Evolutionary conservation across 1,140 invertebrate species (phyloP), one percentile per base, ranked within the genome.

Genomic region (Temnothorax nylanderi): DNA sequence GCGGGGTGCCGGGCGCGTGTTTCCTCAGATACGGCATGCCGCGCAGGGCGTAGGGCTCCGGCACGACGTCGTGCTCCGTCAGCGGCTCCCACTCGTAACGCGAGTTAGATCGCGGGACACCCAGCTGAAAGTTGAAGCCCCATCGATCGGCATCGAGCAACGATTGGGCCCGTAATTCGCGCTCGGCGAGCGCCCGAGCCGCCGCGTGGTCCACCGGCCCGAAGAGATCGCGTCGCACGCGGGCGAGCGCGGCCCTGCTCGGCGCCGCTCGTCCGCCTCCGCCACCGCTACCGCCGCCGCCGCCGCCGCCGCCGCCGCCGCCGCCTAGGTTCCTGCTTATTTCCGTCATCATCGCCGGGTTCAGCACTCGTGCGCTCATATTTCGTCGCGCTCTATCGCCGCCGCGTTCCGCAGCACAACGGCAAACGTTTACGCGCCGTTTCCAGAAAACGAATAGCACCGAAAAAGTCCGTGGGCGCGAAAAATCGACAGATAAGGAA

Each of bases 161-260:
- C 0, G 94, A 93, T 80, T 96, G 95, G 18, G 94, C 94, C 21
- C 89, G 89, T 11, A 96, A 85, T 85, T 96, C 95, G 1, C 93
- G 89, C 51, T 96, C 94, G 2, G 95, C 95, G 34, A 96, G 92
- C 0, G 93, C 94, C 0, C 93, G 90, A 7, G 94, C 95, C 5
- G 96, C 96, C 11, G 94, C 95, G 87, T 96, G 96, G 89, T 96
- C 95, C 4, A 96, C 95, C 3, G 96, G 96, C 0, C 96, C 96
- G 86, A 96, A 96, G n/a, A 96, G 90, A 87, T 95, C 95, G 84
- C 95, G 93, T 11, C 95, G 91, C 4, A 96, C 95, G 16, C 94
- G 93, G 0, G 94, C 95, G 4, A 95, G 86, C 1, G 93, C 94
- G 13, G 94, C 95, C 10, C 91, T 91, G 75, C 87, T 94, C 67